Conservation (phyloP, 2,797 vertebrate genomes). For the Sebastes baramenuke region DNA sequence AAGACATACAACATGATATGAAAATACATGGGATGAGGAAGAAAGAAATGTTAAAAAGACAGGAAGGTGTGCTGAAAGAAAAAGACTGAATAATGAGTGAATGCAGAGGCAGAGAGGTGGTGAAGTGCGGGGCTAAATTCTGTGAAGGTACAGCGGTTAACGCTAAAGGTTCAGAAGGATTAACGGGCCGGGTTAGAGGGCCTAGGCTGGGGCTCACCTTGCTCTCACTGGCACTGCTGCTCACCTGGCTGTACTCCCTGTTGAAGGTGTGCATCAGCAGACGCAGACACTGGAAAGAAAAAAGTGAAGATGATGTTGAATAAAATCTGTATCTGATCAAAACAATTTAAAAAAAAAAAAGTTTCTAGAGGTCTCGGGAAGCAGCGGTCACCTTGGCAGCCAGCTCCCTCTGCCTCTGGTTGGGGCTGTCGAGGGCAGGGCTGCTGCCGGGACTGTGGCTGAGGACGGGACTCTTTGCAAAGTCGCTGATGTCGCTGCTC, state of each 20-base stretch:
- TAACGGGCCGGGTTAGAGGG: constrained; percentile 66
- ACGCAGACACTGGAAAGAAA: constrained; percentile 89
- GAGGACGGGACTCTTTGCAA: constrained; percentile 82
- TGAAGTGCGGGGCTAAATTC: constrained; percentile 38
- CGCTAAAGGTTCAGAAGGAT: constrained; percentile 41
- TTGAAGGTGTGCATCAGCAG: constrained; percentile 99
- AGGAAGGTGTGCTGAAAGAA: background rate
- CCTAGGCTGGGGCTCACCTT: constrained; percentile 90
- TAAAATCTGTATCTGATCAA: background rate
- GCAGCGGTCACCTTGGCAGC: constrained; percentile 90
- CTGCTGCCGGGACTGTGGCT: constrained; percentile 79
- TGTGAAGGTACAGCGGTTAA: constrained; percentile 10
- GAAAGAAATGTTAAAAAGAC: background rate
- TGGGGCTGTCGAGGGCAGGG: constrained; percentile 85
- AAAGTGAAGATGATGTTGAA: background rate
- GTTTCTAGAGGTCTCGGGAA: background rate
- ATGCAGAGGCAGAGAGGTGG: constrained; percentile 4
- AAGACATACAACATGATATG: background rate
- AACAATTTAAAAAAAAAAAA: background rate
- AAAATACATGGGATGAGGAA: background rate
- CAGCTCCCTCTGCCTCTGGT: constrained; percentile 95
- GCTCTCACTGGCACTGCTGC: constrained; percentile 98
- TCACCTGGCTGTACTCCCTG: constrained; percentile 98
- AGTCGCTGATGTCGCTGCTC: constrained; percentile 86
- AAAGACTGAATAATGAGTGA: constrained; percentile 3